Conservation (phyloP, 2,888 invertebrate genomes). For the Hypena proboscidalis region DNA sequence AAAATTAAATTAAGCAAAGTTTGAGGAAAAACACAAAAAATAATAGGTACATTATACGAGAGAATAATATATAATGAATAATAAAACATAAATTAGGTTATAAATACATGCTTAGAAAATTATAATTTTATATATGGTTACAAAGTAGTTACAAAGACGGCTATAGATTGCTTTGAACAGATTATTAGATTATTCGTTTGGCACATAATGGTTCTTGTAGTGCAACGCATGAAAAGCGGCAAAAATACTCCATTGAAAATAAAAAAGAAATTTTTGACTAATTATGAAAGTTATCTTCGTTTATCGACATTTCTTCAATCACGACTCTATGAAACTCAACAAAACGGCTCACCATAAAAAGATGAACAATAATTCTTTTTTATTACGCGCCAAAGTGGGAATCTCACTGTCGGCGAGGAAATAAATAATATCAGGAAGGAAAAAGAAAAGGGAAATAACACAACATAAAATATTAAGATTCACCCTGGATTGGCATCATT, state of each 20-base stretch:
- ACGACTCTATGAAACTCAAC: conserved; percentile 74
- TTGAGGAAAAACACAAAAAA: too few relatives aligned
- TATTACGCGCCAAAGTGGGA: conserved; percentile 84
- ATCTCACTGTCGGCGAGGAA: conserved; percentile 83
- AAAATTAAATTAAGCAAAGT: too few relatives aligned
- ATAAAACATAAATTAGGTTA: too few relatives aligned
- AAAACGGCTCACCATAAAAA: conserved; percentile 80
- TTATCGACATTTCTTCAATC: conserved; percentile 70
- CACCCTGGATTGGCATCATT: conserved; percentile 84
- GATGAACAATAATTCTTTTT: conserved; percentile 85
- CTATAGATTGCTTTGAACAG: too few relatives aligned
- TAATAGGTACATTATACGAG: too few relatives aligned
- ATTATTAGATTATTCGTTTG: too few relatives aligned
- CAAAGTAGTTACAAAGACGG: too few relatives aligned
- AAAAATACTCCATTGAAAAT: neutral
- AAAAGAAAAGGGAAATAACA: conserved; percentile 83
- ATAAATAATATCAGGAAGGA: conserved; percentile 83
- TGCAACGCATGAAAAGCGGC: too few relatives aligned
- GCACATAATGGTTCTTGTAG: too few relatives aligned
- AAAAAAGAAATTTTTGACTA: neutral
- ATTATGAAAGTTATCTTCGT: conserved; percentile 24
- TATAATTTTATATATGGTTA: too few relatives aligned
- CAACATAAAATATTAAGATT: conserved; percentile 85
- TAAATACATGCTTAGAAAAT: too few relatives aligned
- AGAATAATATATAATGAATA: too few relatives aligned